Percentiles rank a stretch among this genome's conserved stretches.
These are phyloP conservation scores for Thryonomys swinderianus DNA, from an alignment of 2,113 vertebrate genomes.

Conservation along the genomic window DNA sequence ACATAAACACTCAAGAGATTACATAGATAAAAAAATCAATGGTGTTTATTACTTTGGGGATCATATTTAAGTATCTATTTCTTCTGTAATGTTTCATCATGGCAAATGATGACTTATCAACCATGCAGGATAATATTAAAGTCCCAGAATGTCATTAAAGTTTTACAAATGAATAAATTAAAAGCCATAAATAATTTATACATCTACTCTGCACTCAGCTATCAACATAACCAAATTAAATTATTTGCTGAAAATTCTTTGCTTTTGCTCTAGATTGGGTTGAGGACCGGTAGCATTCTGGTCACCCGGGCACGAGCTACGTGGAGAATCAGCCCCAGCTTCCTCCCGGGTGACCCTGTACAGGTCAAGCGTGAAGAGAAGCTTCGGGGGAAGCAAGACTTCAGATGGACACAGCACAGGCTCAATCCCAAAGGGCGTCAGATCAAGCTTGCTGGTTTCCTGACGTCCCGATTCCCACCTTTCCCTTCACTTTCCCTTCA, in stretches of 20 bases:
- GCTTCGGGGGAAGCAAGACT: neutral
- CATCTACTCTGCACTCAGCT: neutral
- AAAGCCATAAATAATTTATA: conserved; percentile 61
- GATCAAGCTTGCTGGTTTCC: neutral
- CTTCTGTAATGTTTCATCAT: conserved; percentile 46
- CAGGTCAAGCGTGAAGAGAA: neutral
- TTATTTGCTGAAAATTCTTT: conserved; percentile 33
- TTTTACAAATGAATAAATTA: conserved; percentile 73
- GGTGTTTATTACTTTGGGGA: conserved; percentile 43
- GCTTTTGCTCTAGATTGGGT: neutral
- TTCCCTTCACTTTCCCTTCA: conserved; percentile 2
- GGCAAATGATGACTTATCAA: conserved; percentile 51
- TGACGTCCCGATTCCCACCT: neutral
- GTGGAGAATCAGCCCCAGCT: neutral
- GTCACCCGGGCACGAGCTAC: neutral
- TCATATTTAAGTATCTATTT: conserved; percentile 38
- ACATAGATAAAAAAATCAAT: neutral
- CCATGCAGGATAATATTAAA: conserved; percentile 53
- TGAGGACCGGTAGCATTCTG: neutral
- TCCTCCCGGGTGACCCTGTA: neutral
- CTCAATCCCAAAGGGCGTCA: neutral
- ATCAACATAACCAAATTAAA: conserved; percentile 18
- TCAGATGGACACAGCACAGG: neutral
- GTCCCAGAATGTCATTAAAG: conserved; percentile 61
- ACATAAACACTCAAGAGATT: neutral